phyloP scores from a whole-genome alignment of 2,113 vertebrate genomes.

The Epinephelus moara region DNA sequence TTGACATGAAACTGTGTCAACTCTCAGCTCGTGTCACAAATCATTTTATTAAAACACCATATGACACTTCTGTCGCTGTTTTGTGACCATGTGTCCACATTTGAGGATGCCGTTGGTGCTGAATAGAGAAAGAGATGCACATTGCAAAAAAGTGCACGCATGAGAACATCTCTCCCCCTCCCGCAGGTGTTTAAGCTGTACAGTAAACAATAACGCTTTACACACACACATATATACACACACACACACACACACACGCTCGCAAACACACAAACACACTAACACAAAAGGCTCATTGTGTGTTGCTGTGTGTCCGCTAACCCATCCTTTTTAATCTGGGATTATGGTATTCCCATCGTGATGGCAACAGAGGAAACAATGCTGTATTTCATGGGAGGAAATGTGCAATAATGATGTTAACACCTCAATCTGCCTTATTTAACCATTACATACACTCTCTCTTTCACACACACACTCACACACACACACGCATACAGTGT shows the following conservation, averaged over 20 bases:
- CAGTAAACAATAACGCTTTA: slow-evolving; percentile 75
- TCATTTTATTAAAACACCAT: slow-evolving; percentile 32
- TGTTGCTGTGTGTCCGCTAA: slow-evolving; percentile 71
- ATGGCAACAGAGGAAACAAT: slow-evolving; percentile 77
- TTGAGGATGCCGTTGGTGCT: slow-evolving; percentile 39
- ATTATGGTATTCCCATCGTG: slow-evolving; percentile 81
- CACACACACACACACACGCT: slow-evolving; percentile 7
- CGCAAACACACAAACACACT: slow-evolving; percentile 35
- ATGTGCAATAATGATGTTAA: slow-evolving; percentile 79
- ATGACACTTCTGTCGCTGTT: slow-evolving; percentile 25
- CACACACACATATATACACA: slow-evolving; percentile 52
- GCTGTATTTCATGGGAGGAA: slow-evolving; percentile 78
- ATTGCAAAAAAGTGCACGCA: slow-evolving; percentile 46
- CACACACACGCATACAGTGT: background rate
- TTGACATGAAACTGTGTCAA: background rate
- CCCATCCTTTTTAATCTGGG: slow-evolving; percentile 83
- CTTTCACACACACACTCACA: slow-evolving; percentile 14
- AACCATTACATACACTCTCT: slow-evolving; percentile 43
- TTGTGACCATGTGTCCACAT: slow-evolving; percentile 34
- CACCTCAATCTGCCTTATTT: slow-evolving; percentile 78
- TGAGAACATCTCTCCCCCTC: slow-evolving; percentile 66
- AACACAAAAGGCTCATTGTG: slow-evolving; percentile 82
- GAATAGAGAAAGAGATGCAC: slow-evolving; percentile 37
- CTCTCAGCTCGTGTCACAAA: slow-evolving; percentile 7
- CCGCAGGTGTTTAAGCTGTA: slow-evolving; percentile 77